A percentile compares a stretch with the other conserved stretches of the same genome.
These are phyloP conservation scores for Fopius arisanus DNA, from an alignment of 1,140 invertebrate genomes.

Conservation along the genomic window DNA sequence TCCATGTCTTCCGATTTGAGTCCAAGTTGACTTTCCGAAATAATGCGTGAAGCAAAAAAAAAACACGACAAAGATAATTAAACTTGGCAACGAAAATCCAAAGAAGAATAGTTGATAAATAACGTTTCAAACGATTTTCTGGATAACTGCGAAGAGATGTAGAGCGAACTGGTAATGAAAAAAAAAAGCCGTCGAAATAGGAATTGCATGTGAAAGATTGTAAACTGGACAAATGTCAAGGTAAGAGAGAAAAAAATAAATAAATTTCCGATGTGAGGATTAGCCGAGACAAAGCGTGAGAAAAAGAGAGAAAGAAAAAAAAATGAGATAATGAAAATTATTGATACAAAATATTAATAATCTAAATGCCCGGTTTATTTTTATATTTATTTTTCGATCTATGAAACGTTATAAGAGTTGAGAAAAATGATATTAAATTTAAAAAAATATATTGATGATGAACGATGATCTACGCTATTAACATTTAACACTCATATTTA, in stretches of 20 bases:
- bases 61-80: not conserved
- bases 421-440: slow-evolving; percentile 51
- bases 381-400: slow-evolving; percentile 68
- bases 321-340: slow-evolving; percentile 54
- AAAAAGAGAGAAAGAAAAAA: slow-evolving; percentile 33
- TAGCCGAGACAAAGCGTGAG: too few species aligned
- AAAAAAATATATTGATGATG: slow-evolving; percentile 44
- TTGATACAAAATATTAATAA: slow-evolving; percentile 66
- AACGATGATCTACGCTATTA: slow-evolving; percentile 43
- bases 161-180: not conserved
- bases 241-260: not conserved
- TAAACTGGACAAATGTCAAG: not conserved
- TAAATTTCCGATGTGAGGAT: too few species aligned
- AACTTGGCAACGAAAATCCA: slow-evolving; percentile 3
- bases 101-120: not conserved
- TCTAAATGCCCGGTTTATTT: slow-evolving; percentile 67
- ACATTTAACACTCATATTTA: slow-evolving; percentile 37
- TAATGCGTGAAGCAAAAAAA: not conserved
- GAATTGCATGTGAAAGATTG: not conserved
- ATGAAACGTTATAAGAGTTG: slow-evolving; percentile 68
- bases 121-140: not conserved
- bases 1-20: slow-evolving; percentile 24
- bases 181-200: not conserved
- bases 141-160: not conserved
- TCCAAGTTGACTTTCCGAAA: not conserved